These are phyloP conservation scores for Habroteleia sp. DNA, from an alignment of 2,888 invertebrate species.

Conservation along the genomic window DNA sequence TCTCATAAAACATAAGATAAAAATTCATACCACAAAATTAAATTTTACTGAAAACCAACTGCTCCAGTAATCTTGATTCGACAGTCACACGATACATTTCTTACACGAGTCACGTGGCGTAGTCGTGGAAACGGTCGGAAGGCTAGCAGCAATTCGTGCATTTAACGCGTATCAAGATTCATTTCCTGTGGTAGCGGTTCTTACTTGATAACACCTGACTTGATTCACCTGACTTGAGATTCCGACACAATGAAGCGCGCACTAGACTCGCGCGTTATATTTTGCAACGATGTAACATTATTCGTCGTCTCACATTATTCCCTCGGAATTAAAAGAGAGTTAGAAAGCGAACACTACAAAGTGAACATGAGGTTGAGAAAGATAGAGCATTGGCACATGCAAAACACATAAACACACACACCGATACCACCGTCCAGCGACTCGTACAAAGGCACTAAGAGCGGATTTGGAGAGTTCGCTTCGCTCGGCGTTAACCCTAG, in stretches of 20 bases:
- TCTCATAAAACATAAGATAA: no score
- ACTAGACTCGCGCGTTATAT: not conserved
- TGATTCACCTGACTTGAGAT: no score
- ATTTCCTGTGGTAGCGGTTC: conserved; percentile 38
- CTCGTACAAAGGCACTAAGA: conserved; percentile 43
- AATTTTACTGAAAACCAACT: no score
- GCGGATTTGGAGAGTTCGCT: conserved; percentile 52
- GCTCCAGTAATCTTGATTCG: conserved; percentile 1
- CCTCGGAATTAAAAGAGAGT: not conserved
- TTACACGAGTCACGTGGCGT: conserved; percentile 53
- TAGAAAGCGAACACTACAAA: not conserved
- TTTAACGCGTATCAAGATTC: conserved; percentile 39
- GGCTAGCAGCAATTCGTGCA: conserved; percentile 20
- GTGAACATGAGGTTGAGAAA: not conserved
- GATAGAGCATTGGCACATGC: conserved; percentile 28
- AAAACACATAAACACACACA: conserved; percentile 10
- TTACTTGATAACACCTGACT: conserved; percentile 36
- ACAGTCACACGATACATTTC: conserved; percentile 25
- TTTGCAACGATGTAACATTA: not conserved
- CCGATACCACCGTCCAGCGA: conserved; percentile 18
- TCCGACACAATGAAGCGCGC: conserved; percentile 16
- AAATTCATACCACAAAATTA: no score
- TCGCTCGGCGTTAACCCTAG: conserved; percentile 57
- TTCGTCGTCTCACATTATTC: not conserved
- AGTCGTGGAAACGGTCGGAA: conserved; percentile 31